phyloP scores from a whole-genome alignment of 1,140 invertebrate genomes.

The Zaprionus ghesquierei region DNA sequence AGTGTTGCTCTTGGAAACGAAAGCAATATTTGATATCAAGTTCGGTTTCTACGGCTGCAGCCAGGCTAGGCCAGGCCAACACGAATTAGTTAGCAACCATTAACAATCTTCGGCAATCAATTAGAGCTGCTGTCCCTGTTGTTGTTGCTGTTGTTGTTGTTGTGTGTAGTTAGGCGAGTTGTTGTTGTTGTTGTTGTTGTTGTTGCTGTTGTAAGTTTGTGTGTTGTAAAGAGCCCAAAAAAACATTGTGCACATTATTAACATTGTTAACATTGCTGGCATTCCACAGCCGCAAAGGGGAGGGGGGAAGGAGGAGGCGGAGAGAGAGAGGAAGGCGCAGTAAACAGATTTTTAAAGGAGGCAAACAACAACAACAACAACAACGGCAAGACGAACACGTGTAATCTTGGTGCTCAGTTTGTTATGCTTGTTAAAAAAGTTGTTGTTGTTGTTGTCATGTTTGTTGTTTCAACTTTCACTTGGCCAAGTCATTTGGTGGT shows the following conservation, averaged over 20 bases:
- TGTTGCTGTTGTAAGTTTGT: conserved; percentile 19
- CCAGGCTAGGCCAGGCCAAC: background rate
- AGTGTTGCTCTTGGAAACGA: conserved; percentile 30
- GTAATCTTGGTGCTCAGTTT: conserved; percentile 57
- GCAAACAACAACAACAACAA: conserved; percentile 20
- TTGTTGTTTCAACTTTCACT: conserved; percentile 69
- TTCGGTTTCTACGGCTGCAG: background rate
- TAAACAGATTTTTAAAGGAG: conserved; percentile 49
- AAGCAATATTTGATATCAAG: conserved; percentile 14
- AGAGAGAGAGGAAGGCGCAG: background rate
- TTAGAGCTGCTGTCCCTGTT: conserved; percentile 31
- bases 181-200: background rate
- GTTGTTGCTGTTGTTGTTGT: background rate
- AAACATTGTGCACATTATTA: conserved; percentile 45
- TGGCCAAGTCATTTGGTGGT: conserved; percentile 43
- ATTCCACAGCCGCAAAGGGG: conserved; percentile 23
- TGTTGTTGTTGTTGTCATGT: conserved; percentile 40
- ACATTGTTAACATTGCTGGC: conserved; percentile 58
- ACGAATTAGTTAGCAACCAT: conserved; percentile 38
- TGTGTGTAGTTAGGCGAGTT: background rate
- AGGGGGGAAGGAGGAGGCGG: background rate
- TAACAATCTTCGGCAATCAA: conserved; percentile 37
- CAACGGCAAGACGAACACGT: conserved; percentile 48
- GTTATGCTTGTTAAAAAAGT: conserved; percentile 63
- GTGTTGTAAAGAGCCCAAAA: conserved; percentile 14